phyloP scores from a whole-genome alignment of 2,797 vertebrate genomes.

The Limosa lapponica region DNA sequence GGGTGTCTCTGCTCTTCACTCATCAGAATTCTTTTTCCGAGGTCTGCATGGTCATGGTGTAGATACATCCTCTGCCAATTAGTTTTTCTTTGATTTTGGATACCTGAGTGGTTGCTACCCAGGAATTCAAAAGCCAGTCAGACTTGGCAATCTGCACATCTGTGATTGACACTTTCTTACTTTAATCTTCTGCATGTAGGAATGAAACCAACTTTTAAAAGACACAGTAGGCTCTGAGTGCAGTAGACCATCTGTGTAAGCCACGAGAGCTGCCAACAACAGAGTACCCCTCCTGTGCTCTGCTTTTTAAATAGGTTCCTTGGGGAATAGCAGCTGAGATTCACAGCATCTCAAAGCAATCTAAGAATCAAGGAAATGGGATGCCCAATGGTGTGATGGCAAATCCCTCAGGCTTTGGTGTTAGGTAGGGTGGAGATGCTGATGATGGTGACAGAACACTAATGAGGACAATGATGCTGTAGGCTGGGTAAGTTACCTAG shows the following conservation, averaged over 20 bases:
- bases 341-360: slow-evolving; percentile 17
- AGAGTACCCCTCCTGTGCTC: neutral
- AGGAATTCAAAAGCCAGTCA: slow-evolving; percentile 18
- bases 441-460: slow-evolving; percentile 18
- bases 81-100: slow-evolving; percentile 31
- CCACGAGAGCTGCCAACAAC: slow-evolving; percentile 44
- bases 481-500: neutral
- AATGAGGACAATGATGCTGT: slow-evolving; percentile 7
- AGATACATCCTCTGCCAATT: neutral
- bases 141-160: slow-evolving; percentile 21
- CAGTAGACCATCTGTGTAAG: slow-evolving; percentile 56
- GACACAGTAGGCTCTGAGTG: neutral
- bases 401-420: slow-evolving; percentile 33
- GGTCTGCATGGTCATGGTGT: neutral
- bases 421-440: neutral
- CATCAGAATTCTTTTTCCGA: neutral
- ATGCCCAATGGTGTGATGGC: neutral
- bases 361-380: slow-evolving; percentile 33
- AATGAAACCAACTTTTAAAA: slow-evolving; percentile 49
- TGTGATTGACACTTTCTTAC: slow-evolving; percentile 51
- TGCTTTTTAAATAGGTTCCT: slow-evolving; percentile 47
- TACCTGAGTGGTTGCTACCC: neutral
- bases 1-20: neutral
- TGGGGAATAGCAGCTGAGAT: slow-evolving; percentile 28
- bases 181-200: slow-evolving; percentile 47